Conservation (phyloP, 2,888 invertebrate species). For the Dolichomitus sp. region DNA sequence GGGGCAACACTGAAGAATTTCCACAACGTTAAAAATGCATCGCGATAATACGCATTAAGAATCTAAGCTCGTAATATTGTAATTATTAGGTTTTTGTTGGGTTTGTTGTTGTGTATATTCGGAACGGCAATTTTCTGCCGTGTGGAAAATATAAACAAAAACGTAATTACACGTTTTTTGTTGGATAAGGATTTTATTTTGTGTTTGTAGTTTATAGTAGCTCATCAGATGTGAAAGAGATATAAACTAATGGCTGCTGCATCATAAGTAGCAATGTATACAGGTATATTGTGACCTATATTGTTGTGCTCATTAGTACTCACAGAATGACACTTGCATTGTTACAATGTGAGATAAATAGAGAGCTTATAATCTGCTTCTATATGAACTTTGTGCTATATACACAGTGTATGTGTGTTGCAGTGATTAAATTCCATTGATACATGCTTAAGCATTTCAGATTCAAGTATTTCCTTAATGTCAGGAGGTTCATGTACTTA, state of each 20-base stretch:
- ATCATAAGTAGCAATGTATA: not conserved
- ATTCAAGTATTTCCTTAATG: not conserved
- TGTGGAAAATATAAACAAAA: not conserved
- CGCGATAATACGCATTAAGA: not conserved
- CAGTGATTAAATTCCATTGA: not conserved
- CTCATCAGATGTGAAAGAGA: not conserved
- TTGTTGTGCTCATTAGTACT: slow-evolving; percentile 20
- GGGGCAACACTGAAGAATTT: slow-evolving; percentile 53
- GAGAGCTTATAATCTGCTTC: no score
- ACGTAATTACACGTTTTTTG: not conserved
- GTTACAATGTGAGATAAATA: not conserved
- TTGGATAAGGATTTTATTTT: not conserved
- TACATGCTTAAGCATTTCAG: not conserved
- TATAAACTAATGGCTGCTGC: slow-evolving; percentile 10
- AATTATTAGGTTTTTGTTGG: not conserved
- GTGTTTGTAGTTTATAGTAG: not conserved
- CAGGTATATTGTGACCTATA: slow-evolving; percentile 18
- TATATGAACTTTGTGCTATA: not conserved
- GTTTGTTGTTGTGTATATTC: not conserved
- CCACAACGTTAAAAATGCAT: slow-evolving; percentile 14
- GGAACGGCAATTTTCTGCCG: not conserved
- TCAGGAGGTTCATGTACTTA: slow-evolving; percentile 13
- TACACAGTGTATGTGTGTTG: not conserved
- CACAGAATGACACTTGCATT: not conserved
- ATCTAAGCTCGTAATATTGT: not conserved